Percentiles rank a stretch among this genome's conserved stretches.
phyloP scores from a whole-genome alignment of 2,797 vertebrate species.

The Muraenolepis orangiensis region DNA sequence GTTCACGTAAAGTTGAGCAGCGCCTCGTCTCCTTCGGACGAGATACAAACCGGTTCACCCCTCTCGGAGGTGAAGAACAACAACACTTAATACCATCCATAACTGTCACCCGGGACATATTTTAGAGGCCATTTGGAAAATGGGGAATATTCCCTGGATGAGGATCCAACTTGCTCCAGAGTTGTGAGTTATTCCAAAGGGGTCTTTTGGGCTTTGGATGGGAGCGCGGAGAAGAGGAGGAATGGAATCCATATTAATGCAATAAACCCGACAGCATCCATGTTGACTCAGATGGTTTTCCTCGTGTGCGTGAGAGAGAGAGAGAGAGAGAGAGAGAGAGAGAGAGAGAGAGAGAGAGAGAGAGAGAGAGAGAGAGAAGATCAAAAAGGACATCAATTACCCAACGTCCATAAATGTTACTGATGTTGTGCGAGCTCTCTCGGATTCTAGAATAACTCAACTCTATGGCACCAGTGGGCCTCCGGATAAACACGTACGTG shows the following conservation, averaged over 20 bases:
- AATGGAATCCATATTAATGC: conserved; percentile 67
- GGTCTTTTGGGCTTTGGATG: conserved; percentile 53
- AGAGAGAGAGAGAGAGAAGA: conserved; percentile 63
- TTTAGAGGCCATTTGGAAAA: conserved; percentile 50
- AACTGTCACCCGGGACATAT: background rate
- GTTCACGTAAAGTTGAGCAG: background rate
- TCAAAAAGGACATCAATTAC: conserved; percentile 73
- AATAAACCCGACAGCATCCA: conserved; percentile 66
- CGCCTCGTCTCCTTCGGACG: background rate
- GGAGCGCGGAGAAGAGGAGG: conserved; percentile 31
- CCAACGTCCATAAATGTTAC: conserved; percentile 74
- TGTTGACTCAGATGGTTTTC: conserved; percentile 81
- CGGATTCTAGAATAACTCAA: conserved; percentile 70
- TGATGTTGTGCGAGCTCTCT: conserved; percentile 67
- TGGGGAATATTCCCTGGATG: conserved; percentile 49
- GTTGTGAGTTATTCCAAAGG: conserved; percentile 68
- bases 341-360: conserved; percentile 59
- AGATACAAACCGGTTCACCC: background rate
- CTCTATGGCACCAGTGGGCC: conserved; percentile 66
- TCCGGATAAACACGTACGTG: conserved; percentile 67
- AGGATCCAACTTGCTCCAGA: conserved; percentile 48
- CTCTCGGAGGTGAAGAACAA: background rate
- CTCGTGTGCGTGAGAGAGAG: conserved; percentile 56
- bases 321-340: conserved; percentile 57
- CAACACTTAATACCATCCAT: background rate